phyloP scores from a whole-genome alignment of 1,140 invertebrate genomes.

The Oncopeltus fasciatus region DNA sequence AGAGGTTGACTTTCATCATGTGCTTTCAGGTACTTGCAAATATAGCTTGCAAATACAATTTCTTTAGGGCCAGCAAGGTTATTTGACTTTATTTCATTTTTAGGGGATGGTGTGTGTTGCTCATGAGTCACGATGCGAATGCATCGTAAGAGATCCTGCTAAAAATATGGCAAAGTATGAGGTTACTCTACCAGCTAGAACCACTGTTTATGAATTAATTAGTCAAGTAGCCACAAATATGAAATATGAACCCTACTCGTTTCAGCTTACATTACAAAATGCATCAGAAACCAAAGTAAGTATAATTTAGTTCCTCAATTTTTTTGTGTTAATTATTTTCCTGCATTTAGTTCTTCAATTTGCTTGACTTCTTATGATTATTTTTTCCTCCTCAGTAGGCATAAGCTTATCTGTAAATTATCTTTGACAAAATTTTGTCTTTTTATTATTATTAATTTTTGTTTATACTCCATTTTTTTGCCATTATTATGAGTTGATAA shows the following conservation, averaged over 20 bases:
- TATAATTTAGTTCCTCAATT: too few species aligned
- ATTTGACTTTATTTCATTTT: slow-evolving; percentile 1
- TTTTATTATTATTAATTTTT: too few species aligned
- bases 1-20: slow-evolving; percentile 8
- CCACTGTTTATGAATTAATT: slow-evolving; percentile 19
- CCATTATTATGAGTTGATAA: too few species aligned
- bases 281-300: too few species aligned
- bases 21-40: slow-evolving; percentile 12
- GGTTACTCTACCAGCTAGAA: slow-evolving; percentile 12
- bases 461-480: too few species aligned
- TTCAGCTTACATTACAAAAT: slow-evolving; percentile 15
- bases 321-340: too few species aligned
- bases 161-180: slow-evolving; percentile 11
- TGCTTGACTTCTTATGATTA: too few species aligned
- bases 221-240: slow-evolving; percentile 15
- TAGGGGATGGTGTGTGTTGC: slow-evolving; percentile 23
- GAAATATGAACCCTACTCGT: slow-evolving; percentile 17
- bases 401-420: too few species aligned
- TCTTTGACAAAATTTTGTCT: too few species aligned
- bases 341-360: too few species aligned
- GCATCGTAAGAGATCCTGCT: slow-evolving; percentile 18
- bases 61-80: not conserved
- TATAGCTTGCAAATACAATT: not conserved
- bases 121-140: slow-evolving; percentile 13
- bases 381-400: too few species aligned